phyloP scores from a whole-genome alignment of 2,888 invertebrate genomes.

The Acrobeloides nanus region DNA sequence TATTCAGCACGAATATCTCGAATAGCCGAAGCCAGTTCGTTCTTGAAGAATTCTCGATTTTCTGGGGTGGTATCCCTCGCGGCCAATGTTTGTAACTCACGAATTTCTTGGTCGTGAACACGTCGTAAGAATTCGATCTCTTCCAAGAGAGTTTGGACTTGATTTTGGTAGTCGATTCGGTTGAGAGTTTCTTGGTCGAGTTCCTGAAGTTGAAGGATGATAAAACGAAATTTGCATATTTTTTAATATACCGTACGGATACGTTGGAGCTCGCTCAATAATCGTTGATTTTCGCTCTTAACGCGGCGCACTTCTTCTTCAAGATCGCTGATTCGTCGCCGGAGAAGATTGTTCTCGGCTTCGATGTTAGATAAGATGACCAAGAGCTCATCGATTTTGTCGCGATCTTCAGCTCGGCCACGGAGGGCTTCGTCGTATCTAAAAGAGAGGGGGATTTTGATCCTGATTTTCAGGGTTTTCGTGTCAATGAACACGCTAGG shows the following conservation, averaged over 20 bases:
- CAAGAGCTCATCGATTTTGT: constrained; percentile 56
- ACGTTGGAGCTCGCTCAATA: constrained; percentile 50
- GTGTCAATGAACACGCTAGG: too few species aligned
- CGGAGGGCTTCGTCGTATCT: constrained; percentile 43
- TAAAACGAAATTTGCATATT: background rate
- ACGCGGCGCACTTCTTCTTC: constrained; percentile 49
- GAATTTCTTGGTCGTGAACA: constrained; percentile 57
- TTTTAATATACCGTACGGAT: constrained; percentile 42
- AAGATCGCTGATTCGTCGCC: constrained; percentile 35
- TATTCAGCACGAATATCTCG: constrained; percentile 58
- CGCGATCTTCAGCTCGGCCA: constrained; percentile 50
- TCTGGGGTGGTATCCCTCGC: constrained; percentile 58
- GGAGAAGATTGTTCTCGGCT: constrained; percentile 56
- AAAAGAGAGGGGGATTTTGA: too few species aligned
- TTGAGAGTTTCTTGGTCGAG: constrained; percentile 58
- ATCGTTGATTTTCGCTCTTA: constrained; percentile 54
- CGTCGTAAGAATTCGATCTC: constrained; percentile 59
- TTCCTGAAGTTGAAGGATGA: constrained; percentile 49
- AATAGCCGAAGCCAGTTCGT: constrained; percentile 57
- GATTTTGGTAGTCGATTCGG: constrained; percentile 58
- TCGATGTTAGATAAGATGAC: constrained; percentile 56
- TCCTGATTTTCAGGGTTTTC: too few species aligned
- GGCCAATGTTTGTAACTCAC: constrained; percentile 52
- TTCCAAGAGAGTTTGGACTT: constrained; percentile 57
- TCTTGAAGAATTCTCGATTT: constrained; percentile 60